Conservation (phyloP, 2,888 invertebrate species). For the Diogma glabrata region DNA sequence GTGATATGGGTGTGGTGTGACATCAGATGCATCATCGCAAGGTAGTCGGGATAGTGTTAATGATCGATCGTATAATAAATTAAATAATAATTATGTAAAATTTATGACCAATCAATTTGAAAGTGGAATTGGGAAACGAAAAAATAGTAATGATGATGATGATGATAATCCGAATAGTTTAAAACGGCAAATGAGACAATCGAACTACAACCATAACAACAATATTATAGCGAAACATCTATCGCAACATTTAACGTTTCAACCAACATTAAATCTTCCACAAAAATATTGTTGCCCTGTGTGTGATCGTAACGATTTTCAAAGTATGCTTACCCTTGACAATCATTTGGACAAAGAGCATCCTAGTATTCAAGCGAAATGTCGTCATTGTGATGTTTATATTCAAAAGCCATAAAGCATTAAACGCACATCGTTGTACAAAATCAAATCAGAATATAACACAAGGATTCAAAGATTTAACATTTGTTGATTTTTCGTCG, state of each 20-base stretch:
- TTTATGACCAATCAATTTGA: constrained; percentile 9
- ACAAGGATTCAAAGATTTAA: constrained; percentile 56
- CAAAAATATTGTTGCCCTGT: constrained; percentile 44
- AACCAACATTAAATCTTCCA: constrained; percentile 6
- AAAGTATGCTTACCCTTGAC: constrained; percentile 45
- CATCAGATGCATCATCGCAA: constrained; percentile 40
- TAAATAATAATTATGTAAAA: constrained; percentile 20
- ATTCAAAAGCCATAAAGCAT: constrained; percentile 60
- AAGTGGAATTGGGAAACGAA: constrained; percentile 26
- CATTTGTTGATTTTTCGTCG: constrained; percentile 68
- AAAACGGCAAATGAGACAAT: constrained; percentile 24
- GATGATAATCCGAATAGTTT: constrained; percentile 17
- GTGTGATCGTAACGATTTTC: constrained; percentile 50
- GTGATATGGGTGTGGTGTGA: constrained; percentile 47
- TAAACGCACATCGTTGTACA: constrained; percentile 57
- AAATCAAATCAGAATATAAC: constrained; percentile 29
- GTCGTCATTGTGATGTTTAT: constrained; percentile 59
- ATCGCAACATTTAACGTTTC: constrained; percentile 12
- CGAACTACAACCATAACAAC: constrained; percentile 29
- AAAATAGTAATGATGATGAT: constrained; percentile 27
- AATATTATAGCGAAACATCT: constrained; percentile 20
- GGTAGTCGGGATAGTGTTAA: constrained; percentile 22
- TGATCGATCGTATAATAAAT: constrained; percentile 19
- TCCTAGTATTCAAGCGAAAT: constrained; percentile 54
- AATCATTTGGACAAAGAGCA: constrained; percentile 55